Base-by-base conservation (phyloP, 1,140 invertebrate genomes). In the Sminthurides bifidus region DNA sequence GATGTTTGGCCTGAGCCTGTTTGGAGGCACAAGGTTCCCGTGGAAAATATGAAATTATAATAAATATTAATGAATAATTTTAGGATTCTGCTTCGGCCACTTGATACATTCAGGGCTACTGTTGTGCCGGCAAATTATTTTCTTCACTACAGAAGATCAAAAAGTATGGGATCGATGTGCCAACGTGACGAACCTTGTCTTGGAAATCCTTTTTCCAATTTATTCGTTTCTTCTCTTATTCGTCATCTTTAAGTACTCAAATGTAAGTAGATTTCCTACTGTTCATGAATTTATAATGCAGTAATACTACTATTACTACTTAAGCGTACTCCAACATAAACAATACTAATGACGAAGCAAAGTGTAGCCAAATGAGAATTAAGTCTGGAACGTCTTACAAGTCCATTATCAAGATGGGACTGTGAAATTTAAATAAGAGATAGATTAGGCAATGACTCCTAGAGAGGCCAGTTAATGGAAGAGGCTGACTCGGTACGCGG, bases 191-290 rank as follows among this genome's bases (percentile, higher is more conserved):
- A 74, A 74, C 48, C 66, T 81, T 15, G 61, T 76, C 26, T 67
- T 79, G 17, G 78, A 82, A 57, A 66, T 83, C 19, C 62, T 83
- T 15, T 77, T 78, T 62, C 81, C 81, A 0, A 66, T 80, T 3
- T 84, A 82, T 68, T 81, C 81, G 24, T 82, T 84, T 63, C 70
- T 81, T 30, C 77, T 83, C 59, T 72, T 84, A 1, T 84, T 78
- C 69, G 82, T 85, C 65, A 79, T 82, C 55, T 84, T 84, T 68
- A 85, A 85, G 68, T 84, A 83, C 67, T 83, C 81, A 2, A 84
- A 84, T 66, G 81, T 84, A 68, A 80, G 79, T 59, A 44, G n/a
- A n/a, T n/a, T n/a, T n/a, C n/a, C n/a, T 41, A 43, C 40, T 37
- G 35, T 37, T 14, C 35, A 37, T 37, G 35, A 37, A 14, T 37